These are phyloP conservation scores for Tachysurus fulvidraco DNA, from an alignment of 2,113 vertebrate species.

Conservation along the genomic window DNA sequence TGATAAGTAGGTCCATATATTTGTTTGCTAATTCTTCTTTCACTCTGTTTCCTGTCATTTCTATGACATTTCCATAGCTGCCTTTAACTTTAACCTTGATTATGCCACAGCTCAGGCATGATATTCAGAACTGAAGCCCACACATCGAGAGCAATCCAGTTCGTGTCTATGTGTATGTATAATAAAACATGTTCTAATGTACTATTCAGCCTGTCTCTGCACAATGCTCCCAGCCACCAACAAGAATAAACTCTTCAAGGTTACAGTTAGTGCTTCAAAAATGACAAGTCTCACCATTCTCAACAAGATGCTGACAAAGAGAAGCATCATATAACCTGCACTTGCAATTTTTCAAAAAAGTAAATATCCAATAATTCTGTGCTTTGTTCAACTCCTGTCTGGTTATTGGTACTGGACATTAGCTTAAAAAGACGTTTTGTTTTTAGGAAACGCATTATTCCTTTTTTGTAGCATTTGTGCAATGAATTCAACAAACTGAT, in stretches of 20 bases:
- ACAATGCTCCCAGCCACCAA: background rate
- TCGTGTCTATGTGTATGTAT: background rate
- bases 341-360: background rate
- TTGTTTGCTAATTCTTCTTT: conserved; percentile 23
- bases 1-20: background rate
- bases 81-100: conserved; percentile 4
- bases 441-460: background rate
- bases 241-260: background rate
- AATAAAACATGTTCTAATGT: conserved; percentile 13
- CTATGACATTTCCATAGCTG: conserved; percentile 3
- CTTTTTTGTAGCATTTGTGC: background rate
- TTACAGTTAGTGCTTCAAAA: background rate
- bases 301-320: background rate
- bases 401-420: conserved; percentile 7
- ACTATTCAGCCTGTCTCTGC: background rate
- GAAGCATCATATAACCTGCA: background rate
- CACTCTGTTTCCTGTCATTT: conserved; percentile 1
- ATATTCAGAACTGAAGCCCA: background rate
- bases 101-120: background rate
- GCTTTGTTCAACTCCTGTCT: background rate
- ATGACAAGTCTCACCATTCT: background rate
- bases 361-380: conserved; percentile 2
- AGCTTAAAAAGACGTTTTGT: conserved; percentile 1
- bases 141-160: background rate
- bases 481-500: background rate